These are phyloP conservation scores for Panonychus citri DNA, from an alignment of 1,140 invertebrate species.

Conservation along the genomic window DNA sequence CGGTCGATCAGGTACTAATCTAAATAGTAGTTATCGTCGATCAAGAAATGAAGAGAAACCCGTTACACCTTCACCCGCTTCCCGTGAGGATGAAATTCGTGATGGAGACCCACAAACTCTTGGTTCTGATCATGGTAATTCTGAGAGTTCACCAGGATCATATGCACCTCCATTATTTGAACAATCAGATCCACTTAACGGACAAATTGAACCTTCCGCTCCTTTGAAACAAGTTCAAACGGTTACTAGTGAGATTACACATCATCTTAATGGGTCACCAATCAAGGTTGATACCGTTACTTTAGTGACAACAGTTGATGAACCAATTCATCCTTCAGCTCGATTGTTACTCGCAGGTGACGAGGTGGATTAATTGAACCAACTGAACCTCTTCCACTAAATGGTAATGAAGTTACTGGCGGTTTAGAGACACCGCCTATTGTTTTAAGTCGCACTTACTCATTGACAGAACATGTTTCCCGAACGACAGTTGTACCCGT, in stretches of 20 bases:
- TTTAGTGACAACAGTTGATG: slow-evolving; percentile 43
- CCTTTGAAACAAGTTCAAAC: slow-evolving; percentile 15
- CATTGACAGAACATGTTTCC: slow-evolving; percentile 15
- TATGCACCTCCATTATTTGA: not conserved
- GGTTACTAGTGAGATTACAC: slow-evolving; percentile 14
- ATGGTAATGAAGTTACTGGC: slow-evolving; percentile 5
- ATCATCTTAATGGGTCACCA: slow-evolving; percentile 11
- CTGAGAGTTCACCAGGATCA: not conserved
- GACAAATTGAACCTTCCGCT: slow-evolving; percentile 11
- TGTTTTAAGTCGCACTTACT: slow-evolving; percentile 17
- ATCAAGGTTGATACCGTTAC: slow-evolving; percentile 15
- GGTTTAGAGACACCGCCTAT: slow-evolving; percentile 11
- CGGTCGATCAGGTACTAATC: not conserved
- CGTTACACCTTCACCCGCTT: not conserved
- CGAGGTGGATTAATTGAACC: slow-evolving; percentile 2
- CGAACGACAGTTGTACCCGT: slow-evolving; percentile 17
- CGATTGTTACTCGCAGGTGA: not conserved
- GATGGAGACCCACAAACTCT: not conserved
- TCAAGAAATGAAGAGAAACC: not conserved
- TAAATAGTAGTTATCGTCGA: not conserved
- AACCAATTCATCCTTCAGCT: slow-evolving; percentile 54
- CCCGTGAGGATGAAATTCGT: not conserved
- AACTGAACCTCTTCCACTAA: slow-evolving; percentile 5
- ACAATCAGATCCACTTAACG: not conserved
- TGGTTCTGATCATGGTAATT: too few relatives aligned